Conservation (phyloP, 2,113 vertebrate species). For the Solea senegalensis region DNA sequence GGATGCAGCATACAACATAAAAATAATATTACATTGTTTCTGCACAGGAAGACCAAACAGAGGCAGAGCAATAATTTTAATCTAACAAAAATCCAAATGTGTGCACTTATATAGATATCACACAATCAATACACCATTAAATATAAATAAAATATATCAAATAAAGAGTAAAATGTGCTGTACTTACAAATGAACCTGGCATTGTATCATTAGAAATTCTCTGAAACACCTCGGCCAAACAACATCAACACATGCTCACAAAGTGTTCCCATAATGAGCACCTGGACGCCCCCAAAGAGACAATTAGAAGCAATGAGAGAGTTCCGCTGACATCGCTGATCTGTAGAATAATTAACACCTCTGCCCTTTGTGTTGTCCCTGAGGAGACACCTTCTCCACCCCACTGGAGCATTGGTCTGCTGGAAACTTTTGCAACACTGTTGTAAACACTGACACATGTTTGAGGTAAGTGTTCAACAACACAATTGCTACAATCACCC, state of each 20-base stretch:
- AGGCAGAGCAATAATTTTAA: no score
- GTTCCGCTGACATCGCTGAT: constrained; percentile 79
- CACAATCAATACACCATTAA: not conserved
- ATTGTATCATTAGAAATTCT: constrained; percentile 18
- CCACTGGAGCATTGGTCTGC: constrained; percentile 43
- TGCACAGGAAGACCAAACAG: no score
- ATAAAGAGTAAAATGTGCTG: not conserved
- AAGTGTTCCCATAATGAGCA: constrained; percentile 73
- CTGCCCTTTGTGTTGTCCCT: constrained; percentile 72
- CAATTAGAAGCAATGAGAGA: constrained; percentile 80
- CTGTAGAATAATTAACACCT: constrained; percentile 81
- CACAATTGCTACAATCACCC: not conserved
- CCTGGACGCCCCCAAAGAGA: constrained; percentile 70
- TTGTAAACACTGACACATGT: constrained; percentile 34
- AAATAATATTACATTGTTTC: no score
- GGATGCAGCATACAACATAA: no score
- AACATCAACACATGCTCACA: constrained; percentile 58
- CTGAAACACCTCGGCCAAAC: constrained; percentile 42
- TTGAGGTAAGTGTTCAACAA: not conserved
- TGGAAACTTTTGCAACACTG: constrained; percentile 51
- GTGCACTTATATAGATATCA: not conserved
- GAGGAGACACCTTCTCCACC: constrained; percentile 58
- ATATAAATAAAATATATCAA: not conserved
- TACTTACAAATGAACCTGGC: constrained; percentile 1
- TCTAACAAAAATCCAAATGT: no score